These are phyloP conservation scores for Hyalella azteca DNA, from an alignment of 2,888 invertebrate genomes.

Conservation along the genomic window DNA sequence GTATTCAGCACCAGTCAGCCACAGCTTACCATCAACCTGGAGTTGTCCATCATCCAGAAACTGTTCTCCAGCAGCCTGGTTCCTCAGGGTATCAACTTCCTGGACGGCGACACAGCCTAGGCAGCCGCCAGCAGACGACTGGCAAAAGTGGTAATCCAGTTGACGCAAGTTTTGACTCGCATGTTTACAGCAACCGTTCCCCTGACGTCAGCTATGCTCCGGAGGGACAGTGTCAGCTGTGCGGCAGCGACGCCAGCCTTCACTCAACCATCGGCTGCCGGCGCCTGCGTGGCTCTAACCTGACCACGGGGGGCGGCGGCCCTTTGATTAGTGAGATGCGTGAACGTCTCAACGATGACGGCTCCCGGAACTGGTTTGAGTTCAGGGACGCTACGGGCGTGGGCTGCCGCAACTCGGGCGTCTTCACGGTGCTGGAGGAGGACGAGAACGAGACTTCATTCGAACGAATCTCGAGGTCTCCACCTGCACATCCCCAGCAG, in stretches of 20 bases:
- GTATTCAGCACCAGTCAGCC: too few relatives aligned
- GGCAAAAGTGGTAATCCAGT: background rate
- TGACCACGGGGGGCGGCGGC: background rate
- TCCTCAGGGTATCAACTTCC: too few relatives aligned
- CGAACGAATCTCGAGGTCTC: background rate
- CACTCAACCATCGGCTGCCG: slow-evolving; percentile 15
- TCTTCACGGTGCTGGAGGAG: slow-evolving; percentile 26
- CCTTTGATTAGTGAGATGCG: background rate
- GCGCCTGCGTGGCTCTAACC: background rate
- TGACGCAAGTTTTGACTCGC: background rate
- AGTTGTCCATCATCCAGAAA: too few relatives aligned
- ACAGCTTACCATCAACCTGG: too few relatives aligned
- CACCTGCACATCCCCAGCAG: background rate
- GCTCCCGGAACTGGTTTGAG: background rate
- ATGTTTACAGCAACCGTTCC: background rate
- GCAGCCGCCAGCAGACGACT: background rate
- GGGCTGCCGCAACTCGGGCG: slow-evolving; percentile 15
- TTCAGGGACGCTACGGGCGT: background rate
- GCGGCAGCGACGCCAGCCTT: background rate
- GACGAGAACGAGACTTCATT: slow-evolving; percentile 28
- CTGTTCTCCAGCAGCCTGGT: too few relatives aligned
- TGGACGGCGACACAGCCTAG: background rate
- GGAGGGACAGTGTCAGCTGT: background rate
- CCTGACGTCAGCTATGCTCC: background rate
- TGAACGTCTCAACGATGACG: background rate